Evolutionary conservation across 2,888 invertebrate species (phyloP).

Genomic region (Plutella xylostella): DNA sequence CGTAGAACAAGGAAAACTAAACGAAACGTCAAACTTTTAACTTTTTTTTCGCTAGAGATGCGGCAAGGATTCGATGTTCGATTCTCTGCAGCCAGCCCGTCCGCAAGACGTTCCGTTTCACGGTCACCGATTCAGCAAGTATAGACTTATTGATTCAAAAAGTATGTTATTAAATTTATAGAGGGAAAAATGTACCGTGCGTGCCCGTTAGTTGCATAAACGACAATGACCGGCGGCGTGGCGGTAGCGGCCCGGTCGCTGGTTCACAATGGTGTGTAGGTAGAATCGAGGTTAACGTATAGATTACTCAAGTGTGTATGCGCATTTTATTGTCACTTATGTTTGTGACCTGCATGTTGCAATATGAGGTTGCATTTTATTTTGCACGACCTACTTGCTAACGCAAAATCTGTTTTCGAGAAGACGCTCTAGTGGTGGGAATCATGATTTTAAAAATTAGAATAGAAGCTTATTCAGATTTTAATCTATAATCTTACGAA

Average conservation of each 20-base stretch:
- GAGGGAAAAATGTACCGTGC: background rate
- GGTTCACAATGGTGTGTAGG: slow-evolving; percentile 46
- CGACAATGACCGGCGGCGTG: slow-evolving; percentile 47
- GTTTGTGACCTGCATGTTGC: slow-evolving; percentile 44
- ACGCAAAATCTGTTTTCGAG: no score
- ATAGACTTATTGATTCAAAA: slow-evolving; percentile 2
- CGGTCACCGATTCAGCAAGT: slow-evolving; percentile 28
- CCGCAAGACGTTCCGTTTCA: slow-evolving; percentile 49
- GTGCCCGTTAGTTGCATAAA: slow-evolving; percentile 15
- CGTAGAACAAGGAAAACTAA: slow-evolving; percentile 34
- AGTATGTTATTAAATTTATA: slow-evolving; percentile 6
- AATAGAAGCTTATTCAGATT: no score
- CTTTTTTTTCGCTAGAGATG: slow-evolving; percentile 32
- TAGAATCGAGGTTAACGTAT: slow-evolving; percentile 45
- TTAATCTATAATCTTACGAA: no score
- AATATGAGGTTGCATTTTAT: slow-evolving; percentile 36
- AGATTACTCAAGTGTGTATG: slow-evolving; percentile 31
- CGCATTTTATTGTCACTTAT: slow-evolving; percentile 22
- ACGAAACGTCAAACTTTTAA: slow-evolving; percentile 52
- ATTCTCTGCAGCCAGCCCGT: slow-evolving; percentile 33
- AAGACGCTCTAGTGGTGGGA: no score
- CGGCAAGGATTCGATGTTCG: slow-evolving; percentile 23
- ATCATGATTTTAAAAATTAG: no score
- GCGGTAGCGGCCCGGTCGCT: no score
- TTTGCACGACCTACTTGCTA: slow-evolving; percentile 9